Conservation (phyloP, 2,113 vertebrate species). For the Sceloporus undulatus region DNA sequence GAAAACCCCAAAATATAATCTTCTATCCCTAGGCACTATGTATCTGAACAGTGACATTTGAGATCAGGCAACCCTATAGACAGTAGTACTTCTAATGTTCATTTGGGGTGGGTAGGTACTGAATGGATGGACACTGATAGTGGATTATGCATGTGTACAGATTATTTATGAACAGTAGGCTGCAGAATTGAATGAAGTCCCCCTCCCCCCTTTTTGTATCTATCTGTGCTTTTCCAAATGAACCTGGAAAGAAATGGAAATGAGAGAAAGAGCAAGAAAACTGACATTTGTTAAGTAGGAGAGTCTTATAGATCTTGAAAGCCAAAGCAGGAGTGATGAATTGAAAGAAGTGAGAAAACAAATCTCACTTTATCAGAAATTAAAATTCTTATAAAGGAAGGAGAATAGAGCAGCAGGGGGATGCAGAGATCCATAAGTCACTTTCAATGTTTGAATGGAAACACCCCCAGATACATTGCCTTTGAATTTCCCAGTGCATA, state of each 20-base stretch:
- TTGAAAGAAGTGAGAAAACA: not conserved
- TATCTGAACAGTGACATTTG: not conserved
- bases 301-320: not conserved
- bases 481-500: not conserved
- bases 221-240: not conserved
- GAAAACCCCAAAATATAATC: not conserved
- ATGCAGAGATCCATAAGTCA: constrained; percentile 26
- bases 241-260: not conserved
- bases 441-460: not conserved
- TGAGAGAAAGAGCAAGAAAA: not conserved
- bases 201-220: not conserved
- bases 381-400: not conserved
- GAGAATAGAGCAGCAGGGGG: not conserved
- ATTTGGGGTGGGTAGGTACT: not conserved
- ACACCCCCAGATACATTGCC: not conserved
- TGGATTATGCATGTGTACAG: not conserved
- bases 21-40: not conserved
- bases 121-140: not conserved
- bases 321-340: not conserved
- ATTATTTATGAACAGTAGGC: not conserved
- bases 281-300: not conserved
- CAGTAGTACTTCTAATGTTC: not conserved
- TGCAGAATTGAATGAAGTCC: not conserved
- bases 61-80: not conserved
- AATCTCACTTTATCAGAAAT: constrained; percentile 5